Evolutionary conservation across 2,113 vertebrate genomes (phyloP), one percentile per base, ranked within the genome.

Genomic region (Urocitellus parryii): DNA sequence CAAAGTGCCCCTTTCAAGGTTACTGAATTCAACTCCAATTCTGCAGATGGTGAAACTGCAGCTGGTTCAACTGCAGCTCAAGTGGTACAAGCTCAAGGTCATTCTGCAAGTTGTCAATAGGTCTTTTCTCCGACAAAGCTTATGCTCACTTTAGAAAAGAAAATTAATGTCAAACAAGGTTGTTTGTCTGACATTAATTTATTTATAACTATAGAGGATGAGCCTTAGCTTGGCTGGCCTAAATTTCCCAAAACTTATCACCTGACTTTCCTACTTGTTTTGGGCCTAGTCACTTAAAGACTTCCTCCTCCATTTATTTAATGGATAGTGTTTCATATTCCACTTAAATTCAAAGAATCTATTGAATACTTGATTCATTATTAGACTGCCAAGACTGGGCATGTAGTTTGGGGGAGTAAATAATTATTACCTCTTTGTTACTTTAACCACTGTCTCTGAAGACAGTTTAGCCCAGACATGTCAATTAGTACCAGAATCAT

Each of bases 401-500:
- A 96, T 90, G 94, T 96, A 95, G 92, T 79, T 97, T 95, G 51
- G 90, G 96, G 96, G 92, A 96, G 97, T 97, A 98, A 96, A 93
- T 93, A 97, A 96, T 98, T 97, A 96, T 96, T 97, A 96, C 67
- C 61, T 90, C 72, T 96, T 96, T 96, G 91, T 97, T 96, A 92
- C 67, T 95, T 87, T 94, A 96, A 97, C 98, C 97, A 95, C 97
- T 96, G 97, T 98, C 97, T 98, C 97, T 82, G 95, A 98, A 98
- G 88, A 97, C 77, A 87, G 56, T 96, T 98, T 97, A 97, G 98
- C 96, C 98, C 97, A 98, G 98, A 98, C 98, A 97, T 81, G 98
- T 86, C 97, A 98, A 97, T 98, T 98, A 98, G 98, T 98, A 97
- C 96, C 97, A 97, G 97, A 98, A 97, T 98, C 98, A 98, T 96